A percentile compares a stretch with the other conserved stretches of the same genome.
Evolutionary conservation across 2,888 invertebrate genomes (phyloP).

Genomic region (Phragmatobia fuliginosa): DNA sequence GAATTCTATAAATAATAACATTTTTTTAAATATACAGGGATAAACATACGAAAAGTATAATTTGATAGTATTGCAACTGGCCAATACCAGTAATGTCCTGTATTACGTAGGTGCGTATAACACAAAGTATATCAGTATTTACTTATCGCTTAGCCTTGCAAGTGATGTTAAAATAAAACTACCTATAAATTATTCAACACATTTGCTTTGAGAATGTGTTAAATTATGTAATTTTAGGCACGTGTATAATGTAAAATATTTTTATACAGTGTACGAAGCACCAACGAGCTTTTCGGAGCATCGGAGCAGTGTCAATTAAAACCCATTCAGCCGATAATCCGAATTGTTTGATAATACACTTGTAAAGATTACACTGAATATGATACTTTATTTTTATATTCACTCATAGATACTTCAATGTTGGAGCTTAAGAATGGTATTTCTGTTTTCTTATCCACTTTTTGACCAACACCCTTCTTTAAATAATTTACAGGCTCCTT

Average conservation of each 20-base stretch:
- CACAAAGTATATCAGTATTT: slow-evolving; percentile 8
- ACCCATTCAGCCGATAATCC: neutral
- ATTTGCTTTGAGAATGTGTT: neutral
- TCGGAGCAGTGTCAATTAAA: neutral
- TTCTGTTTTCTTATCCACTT: neutral
- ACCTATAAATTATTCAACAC: slow-evolving; percentile 20
- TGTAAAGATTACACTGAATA: neutral
- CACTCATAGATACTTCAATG: neutral
- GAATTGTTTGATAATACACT: neutral
- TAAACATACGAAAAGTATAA: neutral
- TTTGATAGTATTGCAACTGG: neutral
- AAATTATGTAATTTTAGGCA: neutral
- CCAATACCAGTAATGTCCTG: neutral
- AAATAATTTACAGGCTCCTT: neutral
- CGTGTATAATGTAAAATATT: neutral
- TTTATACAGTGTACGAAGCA: neutral
- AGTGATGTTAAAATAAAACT: slow-evolving; percentile 25
- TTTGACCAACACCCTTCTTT: neutral
- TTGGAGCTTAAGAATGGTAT: neutral
- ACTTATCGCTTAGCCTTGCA: slow-evolving; percentile 33
- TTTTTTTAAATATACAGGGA: neutral
- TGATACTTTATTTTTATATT: neutral
- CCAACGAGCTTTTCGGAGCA: neutral
- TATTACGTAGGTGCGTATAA: slow-evolving; percentile 15
- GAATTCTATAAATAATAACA: neutral